Conservation (phyloP, 1,140 invertebrate species). For the Orchestia grillus region DNA sequence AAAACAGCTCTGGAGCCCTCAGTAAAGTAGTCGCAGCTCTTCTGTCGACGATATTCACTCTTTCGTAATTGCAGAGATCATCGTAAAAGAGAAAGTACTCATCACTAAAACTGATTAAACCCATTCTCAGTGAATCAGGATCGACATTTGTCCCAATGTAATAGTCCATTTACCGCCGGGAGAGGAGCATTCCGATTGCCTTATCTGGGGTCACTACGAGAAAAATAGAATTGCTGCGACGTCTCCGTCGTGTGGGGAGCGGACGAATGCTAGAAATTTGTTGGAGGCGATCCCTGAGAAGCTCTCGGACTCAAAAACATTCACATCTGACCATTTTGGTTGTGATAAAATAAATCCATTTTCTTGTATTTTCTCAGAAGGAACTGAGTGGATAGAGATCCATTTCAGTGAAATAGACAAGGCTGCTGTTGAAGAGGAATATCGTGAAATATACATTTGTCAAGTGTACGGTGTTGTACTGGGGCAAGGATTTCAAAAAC, state of each 20-base stretch:
- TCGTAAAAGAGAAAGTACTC: neutral
- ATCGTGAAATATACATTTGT: neutral
- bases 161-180: neutral
- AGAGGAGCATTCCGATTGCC: conserved; percentile 23
- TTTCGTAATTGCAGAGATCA: neutral
- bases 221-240: neutral
- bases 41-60: neutral
- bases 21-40: too few species aligned
- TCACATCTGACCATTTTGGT: neutral
- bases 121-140: neutral
- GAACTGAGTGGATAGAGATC: neutral
- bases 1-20: too few species aligned
- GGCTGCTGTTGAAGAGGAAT: neutral
- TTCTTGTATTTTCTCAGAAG: neutral
- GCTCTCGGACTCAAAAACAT: neutral
- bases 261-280: neutral
- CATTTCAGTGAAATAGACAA: neutral
- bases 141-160: neutral
- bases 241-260: neutral
- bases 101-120: conserved; percentile 14
- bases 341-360: neutral
- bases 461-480: neutral
- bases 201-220: neutral
- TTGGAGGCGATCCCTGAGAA: neutral
- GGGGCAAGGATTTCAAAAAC: neutral